Percentiles rank a stretch among this genome's conserved stretches.
Conservation (phyloP, 2,888 invertebrate species). For the Tyria jacobaeae region DNA sequence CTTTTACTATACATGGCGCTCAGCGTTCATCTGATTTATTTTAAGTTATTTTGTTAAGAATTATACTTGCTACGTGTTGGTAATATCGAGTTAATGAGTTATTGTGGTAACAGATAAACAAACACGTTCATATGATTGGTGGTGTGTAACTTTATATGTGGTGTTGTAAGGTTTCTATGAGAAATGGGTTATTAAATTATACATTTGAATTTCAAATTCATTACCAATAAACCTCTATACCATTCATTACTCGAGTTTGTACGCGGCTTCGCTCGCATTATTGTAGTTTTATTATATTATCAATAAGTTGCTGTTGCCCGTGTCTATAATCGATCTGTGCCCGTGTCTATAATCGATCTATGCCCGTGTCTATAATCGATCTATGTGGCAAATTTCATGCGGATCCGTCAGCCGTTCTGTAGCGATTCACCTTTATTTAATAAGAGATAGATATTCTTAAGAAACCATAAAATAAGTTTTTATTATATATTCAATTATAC, state of each 20-base stretch:
- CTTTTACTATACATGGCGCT: slow-evolving; percentile 54
- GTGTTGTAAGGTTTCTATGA: slow-evolving; percentile 23
- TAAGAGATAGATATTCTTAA: no score
- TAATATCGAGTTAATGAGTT: slow-evolving; percentile 45
- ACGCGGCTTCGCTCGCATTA: no score
- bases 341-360: no score
- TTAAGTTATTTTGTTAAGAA: slow-evolving; percentile 53
- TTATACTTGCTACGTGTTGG: slow-evolving; percentile 51
- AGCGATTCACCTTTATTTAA: no score
- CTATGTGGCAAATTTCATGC: no score
- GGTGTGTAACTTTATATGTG: slow-evolving; percentile 22
- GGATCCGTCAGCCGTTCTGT: no score
- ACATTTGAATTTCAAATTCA: slow-evolving; percentile 1
- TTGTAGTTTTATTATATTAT: no score
- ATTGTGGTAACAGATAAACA: slow-evolving; percentile 29
- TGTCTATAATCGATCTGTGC: no score
- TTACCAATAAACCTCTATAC: neutral
- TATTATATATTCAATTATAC: no score
- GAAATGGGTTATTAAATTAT: neutral
- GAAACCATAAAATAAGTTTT: no score
- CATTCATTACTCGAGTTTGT: neutral
- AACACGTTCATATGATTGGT: slow-evolving; percentile 39
- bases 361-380: no score
- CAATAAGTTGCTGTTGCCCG: no score
- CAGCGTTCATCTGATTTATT: slow-evolving; percentile 59